Percentiles rank a stretch among this genome's conserved stretches.
Evolutionary conservation across 2,113 vertebrate genomes (phyloP).

Genomic region (Nymphicus hollandicus): DNA sequence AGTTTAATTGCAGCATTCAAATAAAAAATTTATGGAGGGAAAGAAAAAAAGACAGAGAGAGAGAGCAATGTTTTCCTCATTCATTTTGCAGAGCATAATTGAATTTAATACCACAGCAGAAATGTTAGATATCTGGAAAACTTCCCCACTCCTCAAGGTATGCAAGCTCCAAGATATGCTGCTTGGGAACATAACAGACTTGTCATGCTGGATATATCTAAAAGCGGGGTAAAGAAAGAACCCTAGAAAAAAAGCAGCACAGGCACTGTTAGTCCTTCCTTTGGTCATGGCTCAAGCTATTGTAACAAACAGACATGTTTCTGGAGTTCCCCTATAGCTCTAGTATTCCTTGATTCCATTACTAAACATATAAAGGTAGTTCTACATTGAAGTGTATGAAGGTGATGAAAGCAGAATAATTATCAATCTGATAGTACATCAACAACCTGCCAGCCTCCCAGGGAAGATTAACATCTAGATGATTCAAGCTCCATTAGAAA

Average conservation of each 20-base stretch:
- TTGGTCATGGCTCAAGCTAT: not conserved
- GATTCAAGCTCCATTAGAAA: constrained; percentile 21
- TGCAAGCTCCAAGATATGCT: not conserved
- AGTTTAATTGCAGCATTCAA: not conserved
- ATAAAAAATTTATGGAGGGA: not conserved
- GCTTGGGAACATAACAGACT: not conserved
- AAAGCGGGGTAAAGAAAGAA: not conserved
- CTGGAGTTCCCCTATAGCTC: not conserved
- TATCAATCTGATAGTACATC: not conserved
- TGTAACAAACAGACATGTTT: not conserved
- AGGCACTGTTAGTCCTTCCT: not conserved
- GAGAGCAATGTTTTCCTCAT: not conserved
- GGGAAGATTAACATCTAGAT: constrained; percentile 2
- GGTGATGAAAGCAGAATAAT: not conserved
- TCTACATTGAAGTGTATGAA: not conserved
- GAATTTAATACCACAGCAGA: not conserved
- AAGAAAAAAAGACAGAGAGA: fast-evolving
- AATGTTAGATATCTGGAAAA: not conserved
- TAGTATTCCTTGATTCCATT: not conserved
- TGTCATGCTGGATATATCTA: not conserved
- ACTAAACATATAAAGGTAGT: not conserved
- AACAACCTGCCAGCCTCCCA: not conserved
- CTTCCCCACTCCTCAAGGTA: fast-evolving
- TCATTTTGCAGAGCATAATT: not conserved
- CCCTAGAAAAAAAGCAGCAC: not conserved